Base-by-base conservation (phyloP, 1,140 invertebrate genomes). In the Tribolium castaneum region DNA sequence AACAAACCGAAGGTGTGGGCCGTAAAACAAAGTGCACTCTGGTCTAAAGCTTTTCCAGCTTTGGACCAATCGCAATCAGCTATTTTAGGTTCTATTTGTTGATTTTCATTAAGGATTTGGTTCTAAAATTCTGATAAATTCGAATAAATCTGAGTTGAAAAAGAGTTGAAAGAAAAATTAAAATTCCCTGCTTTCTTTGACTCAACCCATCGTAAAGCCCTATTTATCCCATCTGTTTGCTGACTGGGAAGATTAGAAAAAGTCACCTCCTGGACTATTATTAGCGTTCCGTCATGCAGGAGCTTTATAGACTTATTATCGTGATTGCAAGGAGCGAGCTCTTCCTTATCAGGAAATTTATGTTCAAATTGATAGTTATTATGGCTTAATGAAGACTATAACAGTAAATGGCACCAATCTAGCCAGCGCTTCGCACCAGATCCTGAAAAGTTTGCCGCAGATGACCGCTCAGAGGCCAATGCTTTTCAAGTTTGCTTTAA, bases 231-330 rank as follows among this genome's bases (percentile, higher is more conserved):
- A 19, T 2, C 16, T 19, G 16, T 19, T 19, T 19, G 16, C 16
- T 19, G 16, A 19, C 16, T 19, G 16, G 16, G 16, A 19, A 19
- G 16, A 19, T 2, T 1, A 19, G 16, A 19, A 19, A 19, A 19
- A 19, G 16, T 19, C 16, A 19, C 16, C 16, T 19, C 16, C 16
- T 19, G 39, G 10, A 74, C 49, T 59, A 4, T 56, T 10, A 72
- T 51, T 54, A 72, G 49, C 49, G 70, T 72, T 72, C 70, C 39
- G 70, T 72, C 70, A 51, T 51, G 49, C 51, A 72, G 70, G 25
- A 72, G 70, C 70, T 72, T 19, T 51, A 19, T 19, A 45, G 34
- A 3, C 16, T 51, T 45, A 54, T 51, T 51, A 51, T 22, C 16
- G 19, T 72, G 25, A 51, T 72, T 51, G 49, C 49, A 72, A 71